Evolutionary conservation across 1,140 invertebrate species (phyloP).

Genomic region (Macrocentrus cingulum): DNA sequence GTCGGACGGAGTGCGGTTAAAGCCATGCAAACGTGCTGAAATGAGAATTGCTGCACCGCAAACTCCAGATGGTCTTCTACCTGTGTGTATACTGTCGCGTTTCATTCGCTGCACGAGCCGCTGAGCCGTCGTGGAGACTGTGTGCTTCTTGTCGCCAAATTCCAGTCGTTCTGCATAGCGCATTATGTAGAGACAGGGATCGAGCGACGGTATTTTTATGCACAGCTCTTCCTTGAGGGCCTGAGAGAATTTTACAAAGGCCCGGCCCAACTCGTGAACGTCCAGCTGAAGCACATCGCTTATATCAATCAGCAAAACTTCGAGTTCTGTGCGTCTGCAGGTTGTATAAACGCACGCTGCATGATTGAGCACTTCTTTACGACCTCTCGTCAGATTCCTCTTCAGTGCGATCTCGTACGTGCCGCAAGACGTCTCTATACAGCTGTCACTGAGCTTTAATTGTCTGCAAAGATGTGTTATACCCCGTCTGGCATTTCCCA

Average conservation of each 20-base stretch:
- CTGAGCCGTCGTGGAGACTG: constrained; percentile 93
- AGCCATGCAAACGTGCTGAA: constrained; percentile 89
- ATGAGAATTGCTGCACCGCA: constrained; percentile 97
- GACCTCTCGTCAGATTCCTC: constrained; percentile 84
- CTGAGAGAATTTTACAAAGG: constrained; percentile 85
- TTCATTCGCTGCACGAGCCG: constrained; percentile 97
- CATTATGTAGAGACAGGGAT: constrained; percentile 93
- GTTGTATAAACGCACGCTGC: constrained; percentile 98
- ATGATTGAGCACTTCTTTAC: constrained; percentile 88
- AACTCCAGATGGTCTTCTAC: constrained; percentile 90
- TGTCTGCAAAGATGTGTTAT: constrained; percentile 79
- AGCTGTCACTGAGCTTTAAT: constrained; percentile 83
- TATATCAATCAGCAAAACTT: constrained; percentile 96
- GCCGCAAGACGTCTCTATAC: constrained; percentile 89
- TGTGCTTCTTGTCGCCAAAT: constrained; percentile 88
- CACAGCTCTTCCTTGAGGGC: too few species aligned
- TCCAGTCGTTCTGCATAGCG: constrained; percentile 93
- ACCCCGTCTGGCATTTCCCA: constrained; percentile 82
- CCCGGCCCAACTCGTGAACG: constrained; percentile 92
- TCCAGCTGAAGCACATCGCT: constrained; percentile 96
- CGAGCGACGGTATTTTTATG: constrained; percentile 91
- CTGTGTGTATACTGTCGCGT: constrained; percentile 94
- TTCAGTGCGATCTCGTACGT: constrained; percentile 97
- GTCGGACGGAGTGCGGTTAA: constrained; percentile 83
- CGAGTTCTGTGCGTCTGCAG: constrained; percentile 85